phyloP scores from a whole-genome alignment of 2,797 vertebrate species.

The Aratinga solstitialis region DNA sequence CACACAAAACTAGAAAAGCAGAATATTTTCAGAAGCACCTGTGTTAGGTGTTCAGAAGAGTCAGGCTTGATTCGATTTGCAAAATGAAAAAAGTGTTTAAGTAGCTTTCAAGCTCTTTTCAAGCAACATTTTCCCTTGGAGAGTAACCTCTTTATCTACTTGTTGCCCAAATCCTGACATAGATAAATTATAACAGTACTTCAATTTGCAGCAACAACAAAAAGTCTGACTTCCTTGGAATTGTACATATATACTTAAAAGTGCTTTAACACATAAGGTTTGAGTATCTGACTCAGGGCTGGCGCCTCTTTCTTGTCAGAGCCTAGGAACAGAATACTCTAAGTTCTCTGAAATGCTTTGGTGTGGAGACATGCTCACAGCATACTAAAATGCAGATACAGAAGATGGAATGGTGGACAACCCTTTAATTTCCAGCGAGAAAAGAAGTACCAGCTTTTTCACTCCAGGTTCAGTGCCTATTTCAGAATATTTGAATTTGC shows the following conservation, averaged over 20 bases:
- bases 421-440: neutral
- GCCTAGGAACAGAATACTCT: neutral
- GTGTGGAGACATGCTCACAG: neutral
- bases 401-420: neutral
- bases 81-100: neutral
- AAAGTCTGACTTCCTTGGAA: neutral
- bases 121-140: neutral
- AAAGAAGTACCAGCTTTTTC: neutral
- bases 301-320: neutral
- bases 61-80: neutral
- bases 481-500: neutral
- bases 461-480: fast-evolving
- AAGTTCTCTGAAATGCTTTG: neutral
- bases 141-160: neutral
- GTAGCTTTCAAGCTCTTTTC: neutral
- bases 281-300: neutral
- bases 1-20: neutral
- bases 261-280: neutral
- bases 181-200: neutral
- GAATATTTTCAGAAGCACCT: constrained; percentile 24
- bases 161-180: neutral
- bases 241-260: neutral
- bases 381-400: neutral
- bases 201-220: neutral
- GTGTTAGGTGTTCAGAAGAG: neutral